Conservation (phyloP, 2,113 vertebrate genomes). For the Salvelinus namaycush region DNA sequence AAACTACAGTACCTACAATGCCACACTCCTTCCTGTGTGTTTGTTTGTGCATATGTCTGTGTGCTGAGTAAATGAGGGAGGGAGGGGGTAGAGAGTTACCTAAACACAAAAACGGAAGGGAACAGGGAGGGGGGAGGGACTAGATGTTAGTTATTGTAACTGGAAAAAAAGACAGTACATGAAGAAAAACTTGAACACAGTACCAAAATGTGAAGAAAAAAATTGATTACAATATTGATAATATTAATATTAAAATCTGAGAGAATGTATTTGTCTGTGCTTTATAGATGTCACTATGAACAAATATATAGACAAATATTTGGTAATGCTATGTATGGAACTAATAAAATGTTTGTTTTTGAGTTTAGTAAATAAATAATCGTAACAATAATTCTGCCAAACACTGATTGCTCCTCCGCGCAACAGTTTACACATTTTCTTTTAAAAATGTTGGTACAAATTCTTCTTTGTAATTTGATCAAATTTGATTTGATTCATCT, state of each 20-base stretch:
- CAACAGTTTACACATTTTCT: slow-evolving; percentile 3
- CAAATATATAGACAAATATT: slow-evolving; percentile 56
- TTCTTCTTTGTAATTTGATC: slow-evolving; percentile 1
- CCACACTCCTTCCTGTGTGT: slow-evolving; percentile 54
- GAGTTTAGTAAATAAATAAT: slow-evolving; percentile 13
- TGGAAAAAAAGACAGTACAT: slow-evolving; percentile 41
- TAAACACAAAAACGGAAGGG: slow-evolving; percentile 7
- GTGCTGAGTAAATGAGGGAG: slow-evolving; percentile 28
- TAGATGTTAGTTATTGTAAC: slow-evolving; percentile 58
- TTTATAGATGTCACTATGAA: slow-evolving; percentile 66
- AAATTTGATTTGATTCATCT: background rate
- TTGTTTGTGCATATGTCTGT: slow-evolving; percentile 39
- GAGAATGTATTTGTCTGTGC: slow-evolving; percentile 72
- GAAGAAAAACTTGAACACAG: slow-evolving; percentile 56
- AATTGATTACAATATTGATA: slow-evolving; percentile 34
- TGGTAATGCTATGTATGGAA: slow-evolving; percentile 34
- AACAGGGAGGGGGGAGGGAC: background rate
- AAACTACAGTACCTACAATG: slow-evolving; percentile 58
- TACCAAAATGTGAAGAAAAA: slow-evolving; percentile 38
- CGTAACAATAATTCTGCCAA: slow-evolving; percentile 24
- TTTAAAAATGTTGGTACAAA: background rate
- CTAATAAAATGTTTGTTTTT: slow-evolving; percentile 21
- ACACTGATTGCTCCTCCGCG: slow-evolving; percentile 33
- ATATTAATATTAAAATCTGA: slow-evolving; percentile 52
- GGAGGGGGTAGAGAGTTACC: background rate